Evolutionary conservation across 2,888 invertebrate genomes (phyloP).

Genomic region (Calliphora vomitoria): DNA sequence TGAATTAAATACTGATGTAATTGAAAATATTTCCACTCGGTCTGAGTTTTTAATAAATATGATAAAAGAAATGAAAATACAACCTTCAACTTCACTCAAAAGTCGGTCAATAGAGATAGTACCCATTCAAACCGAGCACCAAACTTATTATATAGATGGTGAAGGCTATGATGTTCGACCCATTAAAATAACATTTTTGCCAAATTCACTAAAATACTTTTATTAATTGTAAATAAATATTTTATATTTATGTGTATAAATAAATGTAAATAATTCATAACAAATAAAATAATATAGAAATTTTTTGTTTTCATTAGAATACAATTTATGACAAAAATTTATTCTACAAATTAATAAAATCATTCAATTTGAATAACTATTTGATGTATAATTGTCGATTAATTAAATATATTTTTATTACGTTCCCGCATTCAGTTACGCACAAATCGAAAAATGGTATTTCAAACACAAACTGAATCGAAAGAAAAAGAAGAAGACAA

Average conservation of each 20-base stretch:
- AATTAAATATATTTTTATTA: no score
- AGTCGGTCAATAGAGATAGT: slow-evolving; percentile 78
- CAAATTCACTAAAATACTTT: slow-evolving; percentile 84
- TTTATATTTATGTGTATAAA: not conserved
- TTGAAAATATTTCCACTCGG: slow-evolving; percentile 77
- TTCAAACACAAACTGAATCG: no score
- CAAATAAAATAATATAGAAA: no score
- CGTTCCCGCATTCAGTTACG: no score
- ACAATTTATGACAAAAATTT: no score
- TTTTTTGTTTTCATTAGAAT: no score
- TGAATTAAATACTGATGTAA: slow-evolving; percentile 77
- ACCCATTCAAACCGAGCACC: slow-evolving; percentile 67
- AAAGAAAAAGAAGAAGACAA: no score
- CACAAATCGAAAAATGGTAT: no score
- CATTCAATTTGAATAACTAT: no score
- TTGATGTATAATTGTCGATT: no score
- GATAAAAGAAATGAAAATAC: slow-evolving; percentile 70
- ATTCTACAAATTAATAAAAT: no score
- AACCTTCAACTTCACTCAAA: slow-evolving; percentile 75
- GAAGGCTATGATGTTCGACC: slow-evolving; percentile 95
- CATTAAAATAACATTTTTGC: slow-evolving; percentile 91
- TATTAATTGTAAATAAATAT: slow-evolving; percentile 1
- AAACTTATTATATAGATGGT: slow-evolving; percentile 92
- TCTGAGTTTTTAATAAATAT: slow-evolving; percentile 78
- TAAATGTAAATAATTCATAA: not conserved